Evolutionary conservation across 1,140 invertebrate species (phyloP), one percentile per base, ranked within the genome.

Genomic region (Listronotus bonariensis): DNA sequence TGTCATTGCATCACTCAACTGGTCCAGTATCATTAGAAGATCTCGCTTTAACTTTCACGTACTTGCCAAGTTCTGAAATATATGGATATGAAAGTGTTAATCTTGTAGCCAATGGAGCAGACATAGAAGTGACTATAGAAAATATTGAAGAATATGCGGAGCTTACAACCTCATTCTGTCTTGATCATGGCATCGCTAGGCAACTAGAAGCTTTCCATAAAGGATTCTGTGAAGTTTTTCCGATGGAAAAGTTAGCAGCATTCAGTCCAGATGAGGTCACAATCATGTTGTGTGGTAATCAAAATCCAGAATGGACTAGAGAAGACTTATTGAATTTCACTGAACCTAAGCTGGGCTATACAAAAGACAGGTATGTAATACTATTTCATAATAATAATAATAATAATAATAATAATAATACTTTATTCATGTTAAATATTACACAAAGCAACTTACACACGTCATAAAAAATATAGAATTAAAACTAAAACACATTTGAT

Each of bases 281-380:
- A 49, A 85, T 95, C 62, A 92, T 95, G 88, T 82, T 99, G 10
- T 99, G 96, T 82, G 97, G 97, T 43, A 96, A 99, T 78, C 96
- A 99, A 81, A 90, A 92, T 74, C 97, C 97, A 10, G 85, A 89
- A 67, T 99, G 97, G 97, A 96, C 92, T 4, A 84, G 90, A 65
- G 97, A 99, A 70, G 97, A 99, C 82, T 87, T 99, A 71, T 83
- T 99, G 62, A 95, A 90, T 76, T 99, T 96, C 79, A 99, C 97
- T 1, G 97, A 99, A 80, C 97, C 97, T 14, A 99, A 99, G 83
- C 83, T 99, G 17, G 97, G 97, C 15, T 99, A 98, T 79, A 96
- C 92, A 11, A 89, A 89, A 79, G 96, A 99, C 74, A 98, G 94
- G 95, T 96, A 77, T 75, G 72, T 69, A 54, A 38, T 65, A 36